These are phyloP conservation scores for Teleiodes luculella DNA, from an alignment of 2,888 invertebrate genomes.

Conservation along the genomic window DNA sequence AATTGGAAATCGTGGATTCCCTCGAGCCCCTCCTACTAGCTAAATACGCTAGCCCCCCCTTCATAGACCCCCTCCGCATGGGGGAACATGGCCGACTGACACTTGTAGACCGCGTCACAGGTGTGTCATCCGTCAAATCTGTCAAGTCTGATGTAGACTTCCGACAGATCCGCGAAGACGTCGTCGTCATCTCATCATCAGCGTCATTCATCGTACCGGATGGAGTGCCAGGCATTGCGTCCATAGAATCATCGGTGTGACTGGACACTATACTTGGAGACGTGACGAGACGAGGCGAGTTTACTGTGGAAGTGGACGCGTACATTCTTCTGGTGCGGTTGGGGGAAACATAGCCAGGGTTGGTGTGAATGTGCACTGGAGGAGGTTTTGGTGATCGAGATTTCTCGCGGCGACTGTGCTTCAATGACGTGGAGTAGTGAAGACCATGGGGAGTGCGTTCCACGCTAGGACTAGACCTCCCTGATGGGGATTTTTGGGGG, in stretches of 20 bases:
- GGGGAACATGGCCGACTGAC: constrained; percentile 81
- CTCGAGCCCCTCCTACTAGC: constrained; percentile 92
- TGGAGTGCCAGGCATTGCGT: constrained; percentile 63
- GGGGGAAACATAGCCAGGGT: constrained; percentile 80
- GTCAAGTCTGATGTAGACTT: constrained; percentile 88
- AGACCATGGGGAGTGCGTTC: constrained; percentile 52
- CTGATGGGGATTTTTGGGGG: constrained; percentile 68
- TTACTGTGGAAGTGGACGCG: constrained; percentile 68
- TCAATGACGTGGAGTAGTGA: constrained; percentile 64
- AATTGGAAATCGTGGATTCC: constrained; percentile 86
- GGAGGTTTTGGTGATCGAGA: constrained; percentile 71
- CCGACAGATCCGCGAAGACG: constrained; percentile 76
- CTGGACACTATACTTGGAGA: constrained; percentile 73
- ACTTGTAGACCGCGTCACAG: constrained; percentile 80
- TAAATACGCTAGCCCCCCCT: constrained; percentile 86
- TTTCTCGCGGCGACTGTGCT: constrained; percentile 63
- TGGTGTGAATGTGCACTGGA: constrained; percentile 79
- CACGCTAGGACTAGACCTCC: constrained; percentile 61
- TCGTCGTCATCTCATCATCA: constrained; percentile 67
- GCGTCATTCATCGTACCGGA: constrained; percentile 62
- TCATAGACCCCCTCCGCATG: constrained; percentile 83
- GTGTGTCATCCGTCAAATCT: constrained; percentile 79
- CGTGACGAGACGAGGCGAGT: constrained; percentile 61
- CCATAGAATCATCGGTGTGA: constrained; percentile 68
- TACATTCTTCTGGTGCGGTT: constrained; percentile 65